phyloP scores from a whole-genome alignment of 2,113 vertebrate species.

The Atlantisia rogersi region DNA sequence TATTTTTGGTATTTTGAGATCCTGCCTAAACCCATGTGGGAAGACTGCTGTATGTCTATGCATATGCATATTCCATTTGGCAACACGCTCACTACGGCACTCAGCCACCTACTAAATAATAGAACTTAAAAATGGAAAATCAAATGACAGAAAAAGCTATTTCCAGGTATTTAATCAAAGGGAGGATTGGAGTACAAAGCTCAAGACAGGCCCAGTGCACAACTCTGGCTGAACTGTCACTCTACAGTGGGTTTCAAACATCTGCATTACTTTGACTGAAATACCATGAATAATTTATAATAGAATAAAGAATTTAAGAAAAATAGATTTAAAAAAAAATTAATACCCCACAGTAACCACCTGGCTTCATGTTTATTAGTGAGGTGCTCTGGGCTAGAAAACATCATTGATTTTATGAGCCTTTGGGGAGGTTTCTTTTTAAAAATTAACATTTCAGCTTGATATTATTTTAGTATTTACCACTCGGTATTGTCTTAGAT shows the following conservation, averaged over 20 bases:
- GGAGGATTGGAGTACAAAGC: conserved; percentile 42
- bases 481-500: conserved; percentile 84
- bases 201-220: conserved; percentile 54
- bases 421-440: conserved; percentile 70
- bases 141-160: conserved; percentile 70
- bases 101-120: conserved; percentile 69
- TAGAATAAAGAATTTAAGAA: conserved; percentile 62
- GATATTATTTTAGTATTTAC: conserved; percentile 86
- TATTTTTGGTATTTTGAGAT: conserved; percentile 77
- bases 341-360: conserved; percentile 37
- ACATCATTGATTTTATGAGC: conserved; percentile 71
- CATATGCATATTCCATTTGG: conserved; percentile 73
- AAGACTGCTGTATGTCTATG: conserved; percentile 67
- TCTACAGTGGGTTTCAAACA: conserved; percentile 72
- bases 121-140: conserved; percentile 75
- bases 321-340: conserved; percentile 6
- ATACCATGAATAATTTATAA: conserved; percentile 70
- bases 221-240: conserved; percentile 67
- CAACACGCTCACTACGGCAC: conserved; percentile 47
- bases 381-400: conserved; percentile 47
- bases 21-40: conserved; percentile 71
- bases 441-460: conserved; percentile 80
- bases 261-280: conserved; percentile 78
- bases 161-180: conserved; percentile 68
- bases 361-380: conserved; percentile 33